These are phyloP conservation scores for Maconellicoccus hirsutus DNA, from an alignment of 1,140 invertebrate species.

Conservation along the genomic window DNA sequence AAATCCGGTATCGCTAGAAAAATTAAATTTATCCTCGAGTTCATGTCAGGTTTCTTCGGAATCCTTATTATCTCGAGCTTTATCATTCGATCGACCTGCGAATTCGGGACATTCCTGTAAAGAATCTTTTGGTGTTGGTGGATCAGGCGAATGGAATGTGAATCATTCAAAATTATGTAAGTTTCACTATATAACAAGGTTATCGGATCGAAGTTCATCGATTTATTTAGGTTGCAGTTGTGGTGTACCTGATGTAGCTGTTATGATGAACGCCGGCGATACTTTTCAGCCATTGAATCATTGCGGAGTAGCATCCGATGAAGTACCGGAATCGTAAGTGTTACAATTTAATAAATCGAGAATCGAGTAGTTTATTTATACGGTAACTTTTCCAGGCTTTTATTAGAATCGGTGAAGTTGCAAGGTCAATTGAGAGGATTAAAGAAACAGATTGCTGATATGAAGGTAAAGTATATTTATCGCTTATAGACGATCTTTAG, in stretches of 20 bases:
- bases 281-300: neutral
- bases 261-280: neutral
- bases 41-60: neutral
- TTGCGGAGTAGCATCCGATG: neutral
- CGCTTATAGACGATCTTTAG: too few species aligned
- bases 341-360: too few species aligned
- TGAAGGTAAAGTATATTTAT: neutral
- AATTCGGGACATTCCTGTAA: neutral
- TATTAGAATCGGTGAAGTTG: neutral
- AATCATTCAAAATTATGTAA: conserved; percentile 17
- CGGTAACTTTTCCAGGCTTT: neutral
- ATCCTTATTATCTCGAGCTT: neutral
- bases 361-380: too few species aligned
- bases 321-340: conserved; percentile 16
- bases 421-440: neutral
- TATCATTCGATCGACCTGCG: neutral
- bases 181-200: neutral
- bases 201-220: neutral
- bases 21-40: neutral
- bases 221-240: neutral
- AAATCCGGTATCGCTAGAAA: neutral
- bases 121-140: neutral
- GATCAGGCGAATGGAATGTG: neutral
- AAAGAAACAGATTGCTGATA: conserved; percentile 8
- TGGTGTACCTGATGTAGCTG: neutral